Evolutionary conservation across 2,797 vertebrate genomes (phyloP).

Genomic region (Siniperca undulata): DNA sequence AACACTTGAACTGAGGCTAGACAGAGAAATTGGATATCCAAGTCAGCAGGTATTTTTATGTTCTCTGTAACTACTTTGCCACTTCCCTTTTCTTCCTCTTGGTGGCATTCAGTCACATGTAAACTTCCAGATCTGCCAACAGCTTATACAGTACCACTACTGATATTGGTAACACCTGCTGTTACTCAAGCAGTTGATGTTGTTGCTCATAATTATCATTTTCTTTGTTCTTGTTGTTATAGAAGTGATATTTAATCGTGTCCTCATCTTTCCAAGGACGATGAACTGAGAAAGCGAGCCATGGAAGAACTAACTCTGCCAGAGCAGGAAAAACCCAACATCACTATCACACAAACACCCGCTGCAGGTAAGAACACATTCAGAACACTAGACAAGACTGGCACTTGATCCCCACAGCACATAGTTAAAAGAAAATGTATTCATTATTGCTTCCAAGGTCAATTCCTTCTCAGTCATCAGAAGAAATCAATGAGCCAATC

Average conservation of each 20-base stretch:
- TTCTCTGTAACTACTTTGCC: neutral
- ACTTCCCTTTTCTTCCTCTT: slow-evolving; percentile 13
- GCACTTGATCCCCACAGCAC: neutral
- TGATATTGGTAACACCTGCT: neutral
- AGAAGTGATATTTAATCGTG: neutral
- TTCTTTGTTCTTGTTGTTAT: neutral
- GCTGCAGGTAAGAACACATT: slow-evolving; percentile 68
- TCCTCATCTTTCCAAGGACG: slow-evolving; percentile 68
- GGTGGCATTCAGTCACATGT: slow-evolving; percentile 14
- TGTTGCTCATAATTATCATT: neutral
- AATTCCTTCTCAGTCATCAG: neutral
- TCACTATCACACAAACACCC: slow-evolving; percentile 68
- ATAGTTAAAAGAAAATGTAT: neutral
- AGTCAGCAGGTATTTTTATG: neutral
- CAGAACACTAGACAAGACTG: neutral
- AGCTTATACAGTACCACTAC: neutral
- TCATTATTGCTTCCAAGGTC: neutral
- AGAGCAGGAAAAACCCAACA: slow-evolving; percentile 83
- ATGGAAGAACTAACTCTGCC: slow-evolving; percentile 80
- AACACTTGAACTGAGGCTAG: neutral
- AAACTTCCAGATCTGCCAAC: neutral
- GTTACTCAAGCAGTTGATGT: no score
- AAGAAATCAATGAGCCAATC: neutral
- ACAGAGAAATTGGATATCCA: neutral
- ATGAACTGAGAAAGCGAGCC: slow-evolving; percentile 79